Evolutionary conservation across 2,888 invertebrate species (phyloP).

Genomic region (Microctonus aethiopoides): DNA sequence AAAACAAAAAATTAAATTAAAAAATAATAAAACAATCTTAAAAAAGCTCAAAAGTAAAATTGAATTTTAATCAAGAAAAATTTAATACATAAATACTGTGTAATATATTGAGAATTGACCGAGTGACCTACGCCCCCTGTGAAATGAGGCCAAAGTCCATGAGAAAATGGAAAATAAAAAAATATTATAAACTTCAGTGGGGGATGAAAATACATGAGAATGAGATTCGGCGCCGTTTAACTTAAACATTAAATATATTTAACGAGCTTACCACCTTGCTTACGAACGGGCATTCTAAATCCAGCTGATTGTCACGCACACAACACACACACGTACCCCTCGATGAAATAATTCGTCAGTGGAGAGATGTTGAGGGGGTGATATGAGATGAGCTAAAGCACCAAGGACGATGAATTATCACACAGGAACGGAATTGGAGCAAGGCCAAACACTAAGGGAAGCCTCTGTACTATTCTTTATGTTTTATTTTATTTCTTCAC

Average conservation of each 20-base stretch:
- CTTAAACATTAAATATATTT: slow-evolving; percentile 31
- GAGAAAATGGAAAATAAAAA: slow-evolving; percentile 28
- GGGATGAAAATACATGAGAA: slow-evolving; percentile 3
- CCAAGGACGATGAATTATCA: slow-evolving; percentile 35
- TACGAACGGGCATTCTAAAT: slow-evolving; percentile 77
- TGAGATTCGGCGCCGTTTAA: background rate
- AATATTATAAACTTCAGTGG: slow-evolving; percentile 7
- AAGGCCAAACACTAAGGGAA: background rate
- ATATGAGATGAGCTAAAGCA: slow-evolving; percentile 9
- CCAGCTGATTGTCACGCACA: slow-evolving; percentile 14
- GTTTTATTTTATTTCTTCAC: background rate
- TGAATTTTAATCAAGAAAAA: background rate
- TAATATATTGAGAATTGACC: slow-evolving; percentile 37
- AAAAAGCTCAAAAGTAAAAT: too few species aligned
- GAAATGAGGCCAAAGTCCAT: slow-evolving; percentile 8
- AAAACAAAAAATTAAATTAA: slow-evolving; percentile 9
- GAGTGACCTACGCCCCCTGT: slow-evolving; percentile 34
- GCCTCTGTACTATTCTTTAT: background rate
- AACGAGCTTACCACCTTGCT: slow-evolving; percentile 75
- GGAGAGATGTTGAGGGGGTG: slow-evolving; percentile 22
- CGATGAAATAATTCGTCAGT: slow-evolving; percentile 22
- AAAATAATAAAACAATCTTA: background rate
- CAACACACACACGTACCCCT: too few species aligned
- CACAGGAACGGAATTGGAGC: background rate
- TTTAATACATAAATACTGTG: background rate